phyloP scores from a whole-genome alignment of 2,797 vertebrate species.

The Nasua narica region DNA sequence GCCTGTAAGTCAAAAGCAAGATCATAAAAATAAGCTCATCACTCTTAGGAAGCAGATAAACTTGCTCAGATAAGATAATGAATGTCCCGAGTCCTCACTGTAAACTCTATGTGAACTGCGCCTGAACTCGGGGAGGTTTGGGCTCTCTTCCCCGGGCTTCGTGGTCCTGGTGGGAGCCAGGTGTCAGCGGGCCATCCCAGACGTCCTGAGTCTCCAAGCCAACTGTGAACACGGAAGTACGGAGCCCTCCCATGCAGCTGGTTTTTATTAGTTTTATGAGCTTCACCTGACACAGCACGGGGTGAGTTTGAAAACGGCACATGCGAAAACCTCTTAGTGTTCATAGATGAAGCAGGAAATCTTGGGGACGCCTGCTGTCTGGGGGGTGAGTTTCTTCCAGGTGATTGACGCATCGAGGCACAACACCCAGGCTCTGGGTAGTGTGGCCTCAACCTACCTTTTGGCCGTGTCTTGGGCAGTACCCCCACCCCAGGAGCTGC shows the following conservation, averaged over 20 bases:
- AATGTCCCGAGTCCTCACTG: not conserved
- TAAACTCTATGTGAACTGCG: conserved; percentile 54
- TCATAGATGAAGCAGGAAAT: not conserved
- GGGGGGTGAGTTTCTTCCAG: not conserved
- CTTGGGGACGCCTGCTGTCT: not conserved
- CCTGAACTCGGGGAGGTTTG: conserved; percentile 30
- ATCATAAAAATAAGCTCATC: conserved; percentile 28
- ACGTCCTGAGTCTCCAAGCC: not conserved
- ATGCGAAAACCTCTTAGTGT: not conserved
- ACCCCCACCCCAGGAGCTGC: too few relatives aligned
- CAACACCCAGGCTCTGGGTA: not conserved
- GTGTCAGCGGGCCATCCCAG: not conserved
- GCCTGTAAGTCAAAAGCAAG: conserved; percentile 25
- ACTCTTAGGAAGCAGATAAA: conserved; percentile 42
- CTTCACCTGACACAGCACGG: not conserved
- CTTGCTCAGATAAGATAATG: conserved; percentile 40
- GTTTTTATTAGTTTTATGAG: not conserved
- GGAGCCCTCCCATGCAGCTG: not conserved
- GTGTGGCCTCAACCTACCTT: not conserved
- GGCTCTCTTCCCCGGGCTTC: not conserved
- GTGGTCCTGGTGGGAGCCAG: not conserved
- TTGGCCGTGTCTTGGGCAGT: accelerated
- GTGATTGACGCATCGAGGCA: accelerated
- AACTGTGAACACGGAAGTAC: not conserved
- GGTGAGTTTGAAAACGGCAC: not conserved